phyloP scores from a whole-genome alignment of 2,797 vertebrate genomes.

The Myiotriccus ornatus region DNA sequence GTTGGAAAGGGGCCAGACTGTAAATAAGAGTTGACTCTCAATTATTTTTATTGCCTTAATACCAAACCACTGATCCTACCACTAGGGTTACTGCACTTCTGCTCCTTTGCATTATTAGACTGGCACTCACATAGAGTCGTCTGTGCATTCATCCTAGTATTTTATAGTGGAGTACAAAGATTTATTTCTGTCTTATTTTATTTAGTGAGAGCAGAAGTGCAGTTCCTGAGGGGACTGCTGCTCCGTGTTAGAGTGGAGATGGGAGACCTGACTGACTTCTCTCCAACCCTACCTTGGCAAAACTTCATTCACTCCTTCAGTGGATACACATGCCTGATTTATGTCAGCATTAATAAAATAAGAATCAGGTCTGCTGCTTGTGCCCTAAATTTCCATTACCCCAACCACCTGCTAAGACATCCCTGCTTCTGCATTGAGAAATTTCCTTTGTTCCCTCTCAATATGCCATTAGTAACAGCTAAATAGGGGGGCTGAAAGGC shows the following conservation, averaged over 20 bases:
- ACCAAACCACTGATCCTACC: background rate
- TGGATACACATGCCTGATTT: background rate
- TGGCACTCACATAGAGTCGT: fast-evolving
- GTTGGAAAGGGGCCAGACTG: background rate
- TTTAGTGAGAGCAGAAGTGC: background rate
- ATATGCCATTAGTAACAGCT: constrained; percentile 24
- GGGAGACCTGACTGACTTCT: background rate
- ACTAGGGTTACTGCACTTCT: background rate
- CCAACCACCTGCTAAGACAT: background rate
- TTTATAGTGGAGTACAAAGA: background rate
- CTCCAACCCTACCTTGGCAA: background rate
- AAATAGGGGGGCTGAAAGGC: constrained; percentile 46
- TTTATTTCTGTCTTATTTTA: constrained; percentile 8
- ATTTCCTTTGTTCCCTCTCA: constrained; percentile 31
- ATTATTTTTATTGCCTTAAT: constrained; percentile 41
- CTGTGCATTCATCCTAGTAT: background rate
- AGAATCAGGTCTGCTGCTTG: background rate
- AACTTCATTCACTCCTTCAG: background rate
- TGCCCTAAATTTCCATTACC: constrained; percentile 9
- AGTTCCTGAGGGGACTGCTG: background rate
- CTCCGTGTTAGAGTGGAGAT: background rate
- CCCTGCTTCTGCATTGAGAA: background rate
- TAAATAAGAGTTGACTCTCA: constrained; percentile 1
- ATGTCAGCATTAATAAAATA: background rate
- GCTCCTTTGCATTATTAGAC: background rate